Conservation (phyloP, 2,888 invertebrate genomes). For the Cheilosia urbana region DNA sequence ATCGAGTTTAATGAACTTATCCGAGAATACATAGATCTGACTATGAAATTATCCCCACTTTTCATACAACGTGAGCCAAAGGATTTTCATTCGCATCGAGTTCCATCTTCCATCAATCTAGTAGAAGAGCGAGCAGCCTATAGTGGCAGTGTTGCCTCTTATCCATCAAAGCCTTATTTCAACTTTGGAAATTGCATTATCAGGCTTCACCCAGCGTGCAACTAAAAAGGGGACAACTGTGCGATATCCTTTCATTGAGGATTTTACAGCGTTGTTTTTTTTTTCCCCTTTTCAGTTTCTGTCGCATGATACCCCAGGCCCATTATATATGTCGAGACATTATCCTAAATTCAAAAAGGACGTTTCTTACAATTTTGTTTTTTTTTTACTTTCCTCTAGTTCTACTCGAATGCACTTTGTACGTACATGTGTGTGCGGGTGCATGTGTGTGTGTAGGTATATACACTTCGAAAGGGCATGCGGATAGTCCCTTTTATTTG, state of each 20-base stretch:
- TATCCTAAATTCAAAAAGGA: slow-evolving; percentile 38
- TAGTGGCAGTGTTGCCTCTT: slow-evolving; percentile 5
- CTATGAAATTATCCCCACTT: slow-evolving; percentile 3
- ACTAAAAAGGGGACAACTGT: not conserved
- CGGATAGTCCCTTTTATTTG: slow-evolving; percentile 18
- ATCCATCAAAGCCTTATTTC: slow-evolving; percentile 15
- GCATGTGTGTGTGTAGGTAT: not conserved
- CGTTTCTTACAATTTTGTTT: not conserved
- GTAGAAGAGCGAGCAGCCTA: not conserved
- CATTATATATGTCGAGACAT: slow-evolving; percentile 41
- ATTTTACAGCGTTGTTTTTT: not conserved
- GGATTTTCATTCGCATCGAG: slow-evolving; percentile 11
- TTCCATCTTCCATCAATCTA: slow-evolving; percentile 24
- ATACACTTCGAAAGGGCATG: slow-evolving; percentile 18
- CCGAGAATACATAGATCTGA: not conserved
- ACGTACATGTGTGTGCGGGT: not conserved
- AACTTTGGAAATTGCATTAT: slow-evolving; percentile 54
- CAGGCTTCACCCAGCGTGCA: slow-evolving; percentile 5
- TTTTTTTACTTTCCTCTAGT: not conserved
- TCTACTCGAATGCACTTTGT: slow-evolving; percentile 13
- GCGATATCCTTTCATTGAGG: slow-evolving; percentile 8
- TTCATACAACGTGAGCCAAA: not conserved
- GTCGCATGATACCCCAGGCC: slow-evolving; percentile 3
- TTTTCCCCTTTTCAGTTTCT: not conserved
- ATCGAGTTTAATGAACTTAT: slow-evolving; percentile 26